Conservation (phyloP, 2,797 vertebrate species). For the Cryptoprocta ferox region DNA sequence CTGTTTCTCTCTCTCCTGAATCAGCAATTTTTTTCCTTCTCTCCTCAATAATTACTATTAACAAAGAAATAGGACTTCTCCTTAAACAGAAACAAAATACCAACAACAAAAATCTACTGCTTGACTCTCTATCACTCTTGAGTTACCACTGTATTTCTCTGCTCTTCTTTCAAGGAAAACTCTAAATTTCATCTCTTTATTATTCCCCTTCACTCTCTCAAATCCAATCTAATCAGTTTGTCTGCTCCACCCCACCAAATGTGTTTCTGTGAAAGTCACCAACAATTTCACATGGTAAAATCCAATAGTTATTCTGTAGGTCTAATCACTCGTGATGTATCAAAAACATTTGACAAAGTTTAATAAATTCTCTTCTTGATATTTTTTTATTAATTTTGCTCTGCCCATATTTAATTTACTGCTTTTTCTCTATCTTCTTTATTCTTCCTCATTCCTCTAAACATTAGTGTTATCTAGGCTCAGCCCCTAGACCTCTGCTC, state of each 20-base stretch:
- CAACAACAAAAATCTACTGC: neutral
- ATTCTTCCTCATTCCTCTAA: neutral
- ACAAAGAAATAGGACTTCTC: neutral
- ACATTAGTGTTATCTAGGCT: neutral
- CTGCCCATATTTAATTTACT: neutral
- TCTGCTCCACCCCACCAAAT: neutral
- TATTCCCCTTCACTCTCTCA: neutral
- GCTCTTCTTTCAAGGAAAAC: neutral
- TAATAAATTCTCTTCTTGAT: neutral
- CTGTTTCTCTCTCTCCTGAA: neutral
- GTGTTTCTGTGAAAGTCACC: neutral
- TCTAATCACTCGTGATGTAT: neutral
- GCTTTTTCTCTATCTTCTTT: neutral
- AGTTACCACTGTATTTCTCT: neutral
- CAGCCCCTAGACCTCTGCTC: neutral
- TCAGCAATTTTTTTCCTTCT: neutral
- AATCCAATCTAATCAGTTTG: neutral
- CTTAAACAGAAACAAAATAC: neutral
- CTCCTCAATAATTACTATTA: neutral
- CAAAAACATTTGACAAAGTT: neutral
- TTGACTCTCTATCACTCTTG: neutral
- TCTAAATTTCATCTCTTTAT: neutral
- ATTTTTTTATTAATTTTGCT: neutral
- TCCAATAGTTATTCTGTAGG: neutral
- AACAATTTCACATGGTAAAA: neutral